Base-by-base conservation (phyloP, 1,140 invertebrate species). In the Drosophila navojoa region DNA sequence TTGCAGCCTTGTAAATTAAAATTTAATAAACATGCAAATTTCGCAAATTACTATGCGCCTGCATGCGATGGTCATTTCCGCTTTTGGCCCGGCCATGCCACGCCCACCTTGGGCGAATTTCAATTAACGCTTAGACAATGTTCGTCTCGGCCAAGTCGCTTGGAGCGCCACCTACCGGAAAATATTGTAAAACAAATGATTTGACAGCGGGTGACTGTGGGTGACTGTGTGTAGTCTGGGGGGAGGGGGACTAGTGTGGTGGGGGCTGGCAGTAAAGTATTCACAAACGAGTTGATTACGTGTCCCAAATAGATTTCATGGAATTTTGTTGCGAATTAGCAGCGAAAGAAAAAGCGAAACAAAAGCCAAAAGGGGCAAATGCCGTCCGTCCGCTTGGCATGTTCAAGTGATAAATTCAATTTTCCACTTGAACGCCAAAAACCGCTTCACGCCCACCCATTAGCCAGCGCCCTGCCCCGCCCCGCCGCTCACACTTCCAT, bases 331-430 rank as follows among this genome's bases (percentile, higher is more conserved):
- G 71, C 59, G 70, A 87, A 79, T 81, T 85, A 76, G 68, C 60
- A 47, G 72, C 22, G 49, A 72, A 73, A 61, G 53, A 69, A 60
- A 4, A 3, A 15, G 5, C 9, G n/a, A 45, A 44, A 49, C 29
- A 35, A 69, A 52, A 29, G n/a, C 32, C 45, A 62, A 63, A 63
- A 73, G 27, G 44, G 71, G 64, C 61, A 40, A 42, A 35, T 71
- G 40, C 55, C 71, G 64, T 44, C 55, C 71, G 64, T 72, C 86
- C 49, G 82, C 66, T 77, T 89, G 79, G 76, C 82, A 89, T 82
- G 79, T 89, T 89, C 84, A 89, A 89, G 84, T 89, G 84, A 89
- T 89, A 89, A 89, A 89, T 89, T 89, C 84, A 89, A 89, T 89
- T 89, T 89, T 89, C 84, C 84, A 89, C 84, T 89, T 89, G 85